These are phyloP conservation scores for Habropoda laboriosa DNA, from an alignment of 1,140 invertebrate species.

Conservation along the genomic window DNA sequence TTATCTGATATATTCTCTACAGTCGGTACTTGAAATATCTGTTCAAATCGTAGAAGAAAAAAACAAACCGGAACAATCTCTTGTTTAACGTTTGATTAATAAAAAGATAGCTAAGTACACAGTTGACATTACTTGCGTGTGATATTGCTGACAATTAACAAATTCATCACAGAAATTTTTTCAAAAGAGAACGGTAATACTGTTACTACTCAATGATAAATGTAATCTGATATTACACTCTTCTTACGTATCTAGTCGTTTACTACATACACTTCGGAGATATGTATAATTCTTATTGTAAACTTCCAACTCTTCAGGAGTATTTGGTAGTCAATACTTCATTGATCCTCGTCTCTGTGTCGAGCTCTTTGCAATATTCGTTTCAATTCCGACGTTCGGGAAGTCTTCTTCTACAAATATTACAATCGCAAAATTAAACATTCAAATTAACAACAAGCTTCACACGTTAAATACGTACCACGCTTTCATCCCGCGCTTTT, in stretches of 20 bases:
- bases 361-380: constrained; percentile 86
- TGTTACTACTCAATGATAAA: neutral
- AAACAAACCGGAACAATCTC: constrained; percentile 12
- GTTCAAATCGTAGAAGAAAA: too few species aligned
- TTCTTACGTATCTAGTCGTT: neutral
- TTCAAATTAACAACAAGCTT: neutral
- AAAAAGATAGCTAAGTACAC: neutral
- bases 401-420: constrained; percentile 85
- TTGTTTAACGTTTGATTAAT: neutral
- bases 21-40: too few species aligned
- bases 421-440: neutral
- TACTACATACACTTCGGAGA: neutral
- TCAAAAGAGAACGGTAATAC: neutral
- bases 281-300: constrained; percentile 18
- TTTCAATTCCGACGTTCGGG: constrained; percentile 85
- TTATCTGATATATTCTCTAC: neutral
- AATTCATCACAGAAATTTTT: constrained; percentile 24
- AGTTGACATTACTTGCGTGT: neutral
- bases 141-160: constrained; percentile 7
- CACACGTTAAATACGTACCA: constrained; percentile 83
- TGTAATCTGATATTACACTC: constrained; percentile 8
- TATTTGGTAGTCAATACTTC: constrained; percentile 1
- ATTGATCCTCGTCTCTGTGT: constrained; percentile 82
- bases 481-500: constrained; percentile 88
- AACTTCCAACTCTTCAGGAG: constrained; percentile 2